Evolutionary conservation across 2,113 vertebrate species (phyloP), one percentile per base, ranked within the genome.

Genomic region (Asarcornis scutulata): DNA sequence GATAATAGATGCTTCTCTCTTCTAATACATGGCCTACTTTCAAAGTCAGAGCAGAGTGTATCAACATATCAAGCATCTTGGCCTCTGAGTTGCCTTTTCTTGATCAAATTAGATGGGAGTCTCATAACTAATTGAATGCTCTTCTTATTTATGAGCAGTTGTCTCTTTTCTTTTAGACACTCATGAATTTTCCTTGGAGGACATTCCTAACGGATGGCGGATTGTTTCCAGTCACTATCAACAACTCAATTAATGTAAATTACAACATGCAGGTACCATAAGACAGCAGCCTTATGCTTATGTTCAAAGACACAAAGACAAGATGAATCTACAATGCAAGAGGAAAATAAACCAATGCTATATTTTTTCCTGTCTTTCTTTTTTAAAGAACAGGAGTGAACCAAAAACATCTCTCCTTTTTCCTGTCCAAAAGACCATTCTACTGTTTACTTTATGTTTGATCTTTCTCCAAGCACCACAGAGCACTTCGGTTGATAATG

Each of bases 141-240:
- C 42, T 38, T 88, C 64, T 83, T 77, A 74, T 58, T 88, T 94
- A 53, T 34, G 25, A 81, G 44, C 20, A 74, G 18, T n/a, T 10
- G 53, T 88, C 67, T 88, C 86, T n/a, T 59, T 75, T 90, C 94
- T 62, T 96, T 82, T 81, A 98, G 98, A 95, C 96, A 22, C 78
- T 93, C 52, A 62, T 40, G 34, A 59, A 97, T 86, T 98, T 97
- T 96, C 97, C 98, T 77, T 98, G 98, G 98, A 98, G 98, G 91
- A 83, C 97, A 69, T 98, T 98, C 88, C 79, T 98, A 78, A 96
- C 93, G 82, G 95, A 97, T 59, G 91, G 97, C 72, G 97, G 97
- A 36, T 92, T 90, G 12, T 98, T 98, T 68, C 98, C 98, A 72
- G 81, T 97, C 75, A 84, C 59, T 60, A 79, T 98, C 59, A 97